Conservation (phyloP, 2,113 vertebrate genomes). For the Delphinapterus leucas region DNA sequence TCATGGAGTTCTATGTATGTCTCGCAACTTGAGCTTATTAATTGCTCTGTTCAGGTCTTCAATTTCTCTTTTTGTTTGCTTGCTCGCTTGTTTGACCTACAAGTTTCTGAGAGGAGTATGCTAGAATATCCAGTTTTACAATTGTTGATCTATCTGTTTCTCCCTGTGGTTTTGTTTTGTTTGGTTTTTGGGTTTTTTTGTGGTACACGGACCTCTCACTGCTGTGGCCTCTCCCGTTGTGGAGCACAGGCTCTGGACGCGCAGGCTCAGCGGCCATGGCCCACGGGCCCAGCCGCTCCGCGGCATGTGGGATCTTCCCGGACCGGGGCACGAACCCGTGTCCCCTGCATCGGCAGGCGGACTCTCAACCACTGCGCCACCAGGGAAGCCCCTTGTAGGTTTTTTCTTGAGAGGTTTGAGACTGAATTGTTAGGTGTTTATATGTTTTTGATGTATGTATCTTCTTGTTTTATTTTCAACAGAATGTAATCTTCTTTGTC, state of each 20-base stretch:
- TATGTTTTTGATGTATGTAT: not conserved
- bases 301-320: no score
- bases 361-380: no score
- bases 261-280: no score
- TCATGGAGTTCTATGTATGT: not conserved
- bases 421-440: not conserved
- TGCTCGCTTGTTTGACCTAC: not conserved
- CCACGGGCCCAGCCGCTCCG: no score
- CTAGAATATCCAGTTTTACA: not conserved
- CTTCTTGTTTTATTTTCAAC: not conserved
- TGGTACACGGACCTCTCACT: no score
- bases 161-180: not conserved
- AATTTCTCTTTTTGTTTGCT: not conserved
- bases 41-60: not conserved
- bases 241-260: no score
- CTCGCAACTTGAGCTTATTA: not conserved
- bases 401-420: not conserved
- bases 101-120: not conserved
- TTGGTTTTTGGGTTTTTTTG: no score
- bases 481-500: not conserved
- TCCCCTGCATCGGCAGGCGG: no score
- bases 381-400: not conserved
- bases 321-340: no score
- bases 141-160: not conserved
- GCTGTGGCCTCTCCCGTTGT: no score